Conservation (phyloP, 2,113 vertebrate species). For the Sarotherodon lohbergeri region DNA sequence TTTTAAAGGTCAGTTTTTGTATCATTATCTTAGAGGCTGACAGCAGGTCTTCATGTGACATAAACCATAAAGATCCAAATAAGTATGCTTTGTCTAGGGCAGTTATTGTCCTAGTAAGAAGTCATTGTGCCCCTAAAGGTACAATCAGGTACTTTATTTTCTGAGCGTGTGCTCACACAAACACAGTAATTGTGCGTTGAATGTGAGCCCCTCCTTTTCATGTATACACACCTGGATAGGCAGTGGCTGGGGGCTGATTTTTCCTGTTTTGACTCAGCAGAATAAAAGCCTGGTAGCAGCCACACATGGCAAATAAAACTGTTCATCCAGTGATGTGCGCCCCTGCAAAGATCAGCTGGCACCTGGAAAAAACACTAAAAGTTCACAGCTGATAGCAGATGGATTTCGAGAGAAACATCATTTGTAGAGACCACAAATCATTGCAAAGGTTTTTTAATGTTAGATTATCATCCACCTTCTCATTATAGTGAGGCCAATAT, state of each 20-base stretch:
- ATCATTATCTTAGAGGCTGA: background rate
- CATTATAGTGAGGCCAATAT: background rate
- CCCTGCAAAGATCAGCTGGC: conserved; percentile 1
- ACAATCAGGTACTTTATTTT: background rate
- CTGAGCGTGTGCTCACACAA: background rate
- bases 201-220: background rate
- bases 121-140: background rate
- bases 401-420: background rate
- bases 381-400: conserved; percentile 5
- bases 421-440: background rate
- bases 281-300: background rate
- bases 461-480: background rate
- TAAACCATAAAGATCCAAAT: background rate
- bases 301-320: background rate
- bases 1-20: background rate
- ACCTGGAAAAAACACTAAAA: background rate
- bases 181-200: background rate
- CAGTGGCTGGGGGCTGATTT: background rate
- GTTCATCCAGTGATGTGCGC: background rate
- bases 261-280: background rate
- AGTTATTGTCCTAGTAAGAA: background rate
- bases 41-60: background rate
- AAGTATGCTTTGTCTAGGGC: background rate
- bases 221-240: conserved; percentile 13
- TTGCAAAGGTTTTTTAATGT: background rate